Evolutionary conservation across 2,113 vertebrate genomes (phyloP).

Genomic region (Rhipidura dahli): DNA sequence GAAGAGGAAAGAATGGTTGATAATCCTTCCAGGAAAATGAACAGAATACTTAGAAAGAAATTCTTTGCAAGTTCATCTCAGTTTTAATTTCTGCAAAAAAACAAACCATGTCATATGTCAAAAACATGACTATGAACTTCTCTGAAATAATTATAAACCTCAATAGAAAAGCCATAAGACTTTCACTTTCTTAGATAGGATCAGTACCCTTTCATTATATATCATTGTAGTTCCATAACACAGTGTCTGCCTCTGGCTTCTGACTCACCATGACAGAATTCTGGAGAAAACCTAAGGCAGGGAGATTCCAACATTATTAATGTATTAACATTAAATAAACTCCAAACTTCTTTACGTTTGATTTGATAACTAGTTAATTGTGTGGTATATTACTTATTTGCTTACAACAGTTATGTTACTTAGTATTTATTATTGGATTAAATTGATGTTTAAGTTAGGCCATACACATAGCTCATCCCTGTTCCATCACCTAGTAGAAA

Average conservation of each 20-base stretch:
- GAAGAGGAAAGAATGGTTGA: background rate
- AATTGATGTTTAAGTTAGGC: background rate
- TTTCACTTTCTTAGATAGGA: background rate
- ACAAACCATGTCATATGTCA: background rate
- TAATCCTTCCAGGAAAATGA: background rate
- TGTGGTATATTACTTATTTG: background rate
- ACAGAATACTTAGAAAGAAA: background rate
- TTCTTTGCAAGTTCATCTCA: background rate
- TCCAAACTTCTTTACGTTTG: background rate
- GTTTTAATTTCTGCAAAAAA: background rate
- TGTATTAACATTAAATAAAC: background rate
- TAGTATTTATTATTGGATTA: background rate
- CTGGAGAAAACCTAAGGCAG: background rate
- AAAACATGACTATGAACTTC: background rate
- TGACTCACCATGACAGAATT: background rate
- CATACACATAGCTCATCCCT: background rate
- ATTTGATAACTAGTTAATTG: background rate
- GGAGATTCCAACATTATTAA: background rate
- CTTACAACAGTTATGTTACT: background rate
- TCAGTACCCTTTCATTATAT: background rate
- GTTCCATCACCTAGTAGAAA: background rate
- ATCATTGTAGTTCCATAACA: background rate
- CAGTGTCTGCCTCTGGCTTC: background rate
- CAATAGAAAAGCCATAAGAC: background rate
- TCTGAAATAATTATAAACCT: background rate